Evolutionary conservation across 2,888 invertebrate species (phyloP).

Genomic region (Hirtodrosophila histrioides): DNA sequence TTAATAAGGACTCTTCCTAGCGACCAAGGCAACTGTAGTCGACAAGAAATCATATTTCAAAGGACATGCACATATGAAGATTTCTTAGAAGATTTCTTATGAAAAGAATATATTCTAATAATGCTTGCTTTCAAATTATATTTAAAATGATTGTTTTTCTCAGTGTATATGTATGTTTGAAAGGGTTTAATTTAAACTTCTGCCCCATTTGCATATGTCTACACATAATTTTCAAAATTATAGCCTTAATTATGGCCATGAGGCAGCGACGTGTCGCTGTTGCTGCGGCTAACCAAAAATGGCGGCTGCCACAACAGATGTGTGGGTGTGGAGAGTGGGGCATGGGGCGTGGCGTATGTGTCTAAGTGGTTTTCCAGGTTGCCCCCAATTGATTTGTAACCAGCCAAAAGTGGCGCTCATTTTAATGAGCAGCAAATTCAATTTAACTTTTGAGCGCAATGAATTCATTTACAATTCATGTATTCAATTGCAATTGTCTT

Average conservation of each 20-base stretch:
- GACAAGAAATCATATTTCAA: too few species aligned
- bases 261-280: conserved; percentile 46
- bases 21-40: too few species aligned
- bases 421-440: conserved; percentile 74
- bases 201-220: conserved; percentile 63
- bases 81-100: too few species aligned
- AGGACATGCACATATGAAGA: too few species aligned
- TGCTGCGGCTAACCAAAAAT: conserved; percentile 60
- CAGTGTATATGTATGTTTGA: conserved; percentile 15
- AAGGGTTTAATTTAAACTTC: conserved; percentile 21
- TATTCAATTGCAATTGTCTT: conserved; percentile 65
- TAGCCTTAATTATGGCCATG: conserved; percentile 74
- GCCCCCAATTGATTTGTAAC: conserved; percentile 34
- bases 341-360: conserved; percentile 42
- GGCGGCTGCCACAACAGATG: conserved; percentile 37
- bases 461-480: conserved; percentile 67
- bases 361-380: conserved; percentile 70
- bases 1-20: too few species aligned
- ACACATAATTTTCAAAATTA: conserved; percentile 68
- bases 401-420: conserved; percentile 49
- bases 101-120: too few species aligned
- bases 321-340: conserved; percentile 2
- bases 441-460: conserved; percentile 68
- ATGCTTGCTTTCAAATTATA: too few species aligned
- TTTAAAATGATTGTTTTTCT: too few species aligned